Base-by-base conservation (phyloP, 2,888 invertebrate species). In the Drosophila pegasa region DNA sequence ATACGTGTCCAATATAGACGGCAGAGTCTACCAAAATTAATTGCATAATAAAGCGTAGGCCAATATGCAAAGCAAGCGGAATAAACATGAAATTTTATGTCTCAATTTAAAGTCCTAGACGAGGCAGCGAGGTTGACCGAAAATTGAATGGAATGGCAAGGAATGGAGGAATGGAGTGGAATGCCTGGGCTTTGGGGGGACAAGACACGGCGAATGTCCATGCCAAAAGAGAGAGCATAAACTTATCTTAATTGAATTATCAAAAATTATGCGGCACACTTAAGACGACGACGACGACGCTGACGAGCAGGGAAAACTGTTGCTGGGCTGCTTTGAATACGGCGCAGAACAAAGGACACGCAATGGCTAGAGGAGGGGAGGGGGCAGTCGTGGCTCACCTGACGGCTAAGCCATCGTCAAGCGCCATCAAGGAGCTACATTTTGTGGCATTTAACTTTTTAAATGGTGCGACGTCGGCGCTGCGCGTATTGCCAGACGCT, bases 181-280 rank as follows among this genome's bases (percentile, higher is more conserved):
- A n/a, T n/a, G n/a, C n/a, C n/a, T n/a, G n/a, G n/a, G n/a, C n/a
- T n/a, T n/a, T n/a, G n/a, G 12, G 14, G 14, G 43, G 35, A 14
- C 38, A 10, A 25, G 33, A 38, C 43, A 50, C 41, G 29, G 48
- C 54, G 54, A 69, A 73, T 65, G 68, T 43, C 58, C 70, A 66
- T 45, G 48, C 35, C 35, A 51, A 60, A 43, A 51, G 66, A 45
- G 64, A 51, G 47, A 77, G 54, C 70, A 78, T 72, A 81, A 79
- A 86, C 83, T 86, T 83, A 83, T 83, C 87, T 83, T 86, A 83
- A 83, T 83, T 83, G 83, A 83, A 83, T 83, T 83, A 83, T 83
- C 82, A 83, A 83, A 82, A 81, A 81, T 81, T 81, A 81, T 81
- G 81, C 80, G 78, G 75, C 70, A 80, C 83, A 83, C 83, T 83